These are phyloP conservation scores for Hycleus cichorii DNA, from an alignment of 1,140 invertebrate genomes.

Conservation along the genomic window DNA sequence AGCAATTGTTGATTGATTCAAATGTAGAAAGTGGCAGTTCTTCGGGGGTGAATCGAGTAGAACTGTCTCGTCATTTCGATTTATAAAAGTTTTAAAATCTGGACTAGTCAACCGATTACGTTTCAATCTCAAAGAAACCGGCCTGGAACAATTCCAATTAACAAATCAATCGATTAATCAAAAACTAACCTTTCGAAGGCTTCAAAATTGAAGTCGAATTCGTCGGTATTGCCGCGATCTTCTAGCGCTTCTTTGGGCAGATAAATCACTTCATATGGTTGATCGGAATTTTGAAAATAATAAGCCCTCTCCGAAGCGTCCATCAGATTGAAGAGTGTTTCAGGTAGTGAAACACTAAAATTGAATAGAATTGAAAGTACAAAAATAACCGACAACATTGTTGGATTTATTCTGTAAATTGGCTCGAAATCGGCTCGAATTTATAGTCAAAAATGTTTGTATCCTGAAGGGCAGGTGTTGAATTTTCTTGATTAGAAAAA, in stretches of 20 bases:
- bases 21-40: constrained; percentile 48
- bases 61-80: constrained; percentile 30
- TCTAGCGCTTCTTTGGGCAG: constrained; percentile 20
- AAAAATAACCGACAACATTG: no score
- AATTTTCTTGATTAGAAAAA: background rate
- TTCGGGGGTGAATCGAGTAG: constrained; percentile 27
- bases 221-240: constrained; percentile 5
- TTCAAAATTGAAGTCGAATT: constrained; percentile 28
- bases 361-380: no score
- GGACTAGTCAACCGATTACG: constrained; percentile 43
- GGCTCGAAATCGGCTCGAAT: no score
- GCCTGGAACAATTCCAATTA: constrained; percentile 24
- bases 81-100: constrained; percentile 44
- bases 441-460: no score
- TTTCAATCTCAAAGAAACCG: constrained; percentile 41
- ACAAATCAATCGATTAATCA: background rate
- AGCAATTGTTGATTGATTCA: constrained; percentile 40
- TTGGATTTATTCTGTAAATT: no score
- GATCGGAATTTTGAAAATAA: constrained; percentile 30
- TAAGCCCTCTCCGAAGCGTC: constrained; percentile 27
- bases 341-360: background rate
- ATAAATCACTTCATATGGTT: constrained; percentile 29
- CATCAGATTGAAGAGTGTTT: constrained; percentile 26
- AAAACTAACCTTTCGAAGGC: constrained; percentile 31
- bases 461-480: no score